phyloP scores from a whole-genome alignment of 2,888 invertebrate species.

The Thecophora atra region DNA sequence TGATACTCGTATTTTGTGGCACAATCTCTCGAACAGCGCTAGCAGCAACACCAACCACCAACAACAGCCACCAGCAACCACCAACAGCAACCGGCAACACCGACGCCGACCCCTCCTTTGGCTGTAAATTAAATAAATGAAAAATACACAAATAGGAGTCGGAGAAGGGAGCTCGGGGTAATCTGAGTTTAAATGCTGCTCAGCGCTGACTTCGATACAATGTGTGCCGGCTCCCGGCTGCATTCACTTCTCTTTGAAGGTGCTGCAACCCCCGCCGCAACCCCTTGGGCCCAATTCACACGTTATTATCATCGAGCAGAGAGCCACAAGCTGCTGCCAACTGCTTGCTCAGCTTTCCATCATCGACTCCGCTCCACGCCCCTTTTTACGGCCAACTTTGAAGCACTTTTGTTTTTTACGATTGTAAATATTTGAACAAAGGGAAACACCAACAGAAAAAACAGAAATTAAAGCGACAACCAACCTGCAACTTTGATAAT shows the following conservation, averaged over 20 bases:
- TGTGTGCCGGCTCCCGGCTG: not conserved
- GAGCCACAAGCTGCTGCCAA: not conserved
- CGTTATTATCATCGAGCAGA: too few relatives aligned
- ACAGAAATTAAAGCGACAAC: not conserved
- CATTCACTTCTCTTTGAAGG: slow-evolving; percentile 33
- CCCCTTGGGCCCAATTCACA: too few relatives aligned
- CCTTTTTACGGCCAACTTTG: not conserved
- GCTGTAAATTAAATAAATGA: not conserved
- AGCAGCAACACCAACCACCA: slow-evolving; percentile 4
- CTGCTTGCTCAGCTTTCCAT: not conserved
- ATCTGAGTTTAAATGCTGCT: not conserved
- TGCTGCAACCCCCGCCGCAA: slow-evolving; percentile 1
- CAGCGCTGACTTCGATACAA: not conserved
- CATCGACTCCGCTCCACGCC: not conserved
- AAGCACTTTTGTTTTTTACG: not conserved
- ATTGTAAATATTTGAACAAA: not conserved
- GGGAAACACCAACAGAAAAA: not conserved
- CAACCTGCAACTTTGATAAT: not conserved
- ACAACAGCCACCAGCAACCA: not conserved
- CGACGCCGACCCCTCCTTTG: not conserved
- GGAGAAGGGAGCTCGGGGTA: not conserved
- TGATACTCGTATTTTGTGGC: not conserved
- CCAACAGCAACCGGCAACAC: not conserved
- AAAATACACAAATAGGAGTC: not conserved
- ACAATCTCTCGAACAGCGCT: not conserved